Evolutionary conservation across 53 echinoderm and acorn worm species (phyloP).

Genomic region (Astropecten irregularis): DNA sequence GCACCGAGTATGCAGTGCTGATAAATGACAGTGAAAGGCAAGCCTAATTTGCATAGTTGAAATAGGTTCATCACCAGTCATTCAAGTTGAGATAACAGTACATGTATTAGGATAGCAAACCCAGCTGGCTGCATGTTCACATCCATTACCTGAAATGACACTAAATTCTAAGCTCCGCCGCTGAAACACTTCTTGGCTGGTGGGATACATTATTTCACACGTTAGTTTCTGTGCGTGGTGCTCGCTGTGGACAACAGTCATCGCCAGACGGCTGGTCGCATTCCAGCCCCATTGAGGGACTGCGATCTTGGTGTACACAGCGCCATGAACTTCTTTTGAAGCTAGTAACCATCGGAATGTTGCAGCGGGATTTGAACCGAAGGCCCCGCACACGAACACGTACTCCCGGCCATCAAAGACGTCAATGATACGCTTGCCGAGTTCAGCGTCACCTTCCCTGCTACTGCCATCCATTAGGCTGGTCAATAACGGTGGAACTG

Average conservation of each 20-base stretch:
- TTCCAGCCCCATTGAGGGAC: background rate
- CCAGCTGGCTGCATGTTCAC: too few species aligned
- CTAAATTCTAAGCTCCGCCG: background rate
- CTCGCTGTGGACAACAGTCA: background rate
- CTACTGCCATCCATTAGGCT: background rate
- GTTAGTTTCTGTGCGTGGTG: background rate
- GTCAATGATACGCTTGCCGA: background rate
- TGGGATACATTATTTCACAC: background rate
- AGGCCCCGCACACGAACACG: constrained; percentile 1
- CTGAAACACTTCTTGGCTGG: background rate
- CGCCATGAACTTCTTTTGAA: background rate
- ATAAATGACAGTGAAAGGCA: too few species aligned
- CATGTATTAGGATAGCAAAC: too few species aligned
- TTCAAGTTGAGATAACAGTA: too few species aligned
- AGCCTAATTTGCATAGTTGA: too few species aligned
- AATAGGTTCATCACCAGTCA: too few species aligned
- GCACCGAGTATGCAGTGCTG: too few species aligned
- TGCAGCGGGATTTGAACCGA: constrained; percentile 11
- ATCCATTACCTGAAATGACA: too few species aligned
- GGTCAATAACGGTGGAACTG: constrained; percentile 1
- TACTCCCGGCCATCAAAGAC: constrained; percentile 14
- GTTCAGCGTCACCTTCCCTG: background rate
- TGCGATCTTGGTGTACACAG: background rate
- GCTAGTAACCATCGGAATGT: background rate
- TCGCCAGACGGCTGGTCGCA: background rate